Conservation (phyloP, 2,113 vertebrate genomes). For the Paradisaea rubra region DNA sequence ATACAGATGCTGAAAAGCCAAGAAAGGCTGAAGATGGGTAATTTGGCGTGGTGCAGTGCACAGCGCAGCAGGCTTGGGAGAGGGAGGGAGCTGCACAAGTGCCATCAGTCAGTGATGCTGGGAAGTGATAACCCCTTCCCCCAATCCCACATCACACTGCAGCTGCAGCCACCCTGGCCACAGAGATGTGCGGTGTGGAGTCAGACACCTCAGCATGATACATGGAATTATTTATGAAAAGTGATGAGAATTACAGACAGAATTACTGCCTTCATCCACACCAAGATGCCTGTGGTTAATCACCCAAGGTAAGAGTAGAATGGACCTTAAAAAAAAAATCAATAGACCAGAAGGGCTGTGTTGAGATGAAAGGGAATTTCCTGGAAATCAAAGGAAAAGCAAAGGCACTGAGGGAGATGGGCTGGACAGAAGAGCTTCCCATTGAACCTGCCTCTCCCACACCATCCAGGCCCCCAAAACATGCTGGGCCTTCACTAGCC, state of each 20-base stretch:
- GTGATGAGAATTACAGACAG: not conserved
- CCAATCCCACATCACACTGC: not conserved
- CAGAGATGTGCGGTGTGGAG: accelerated
- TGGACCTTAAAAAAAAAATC: not conserved
- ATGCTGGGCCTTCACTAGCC: not conserved
- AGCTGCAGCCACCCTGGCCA: not conserved
- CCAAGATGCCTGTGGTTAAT: not conserved
- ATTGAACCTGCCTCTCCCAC: not conserved
- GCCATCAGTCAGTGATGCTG: not conserved
- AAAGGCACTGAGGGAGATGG: not conserved
- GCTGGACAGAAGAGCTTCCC: not conserved
- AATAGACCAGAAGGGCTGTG: not conserved
- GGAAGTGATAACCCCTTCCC: not conserved
- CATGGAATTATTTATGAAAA: not conserved
- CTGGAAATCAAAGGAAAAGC: not conserved
- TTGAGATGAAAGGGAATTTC: not conserved
- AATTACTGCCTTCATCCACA: not conserved
- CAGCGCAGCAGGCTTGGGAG: not conserved
- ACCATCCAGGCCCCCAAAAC: not conserved
- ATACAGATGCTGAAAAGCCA: not conserved
- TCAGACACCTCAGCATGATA: not conserved
- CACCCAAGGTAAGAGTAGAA: not conserved
- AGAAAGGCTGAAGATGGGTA: not conserved
- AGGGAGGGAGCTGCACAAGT: not conserved
- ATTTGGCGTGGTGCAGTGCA: not conserved